Conservation (phyloP, 2,888 invertebrate genomes). For the Meganola albula region DNA sequence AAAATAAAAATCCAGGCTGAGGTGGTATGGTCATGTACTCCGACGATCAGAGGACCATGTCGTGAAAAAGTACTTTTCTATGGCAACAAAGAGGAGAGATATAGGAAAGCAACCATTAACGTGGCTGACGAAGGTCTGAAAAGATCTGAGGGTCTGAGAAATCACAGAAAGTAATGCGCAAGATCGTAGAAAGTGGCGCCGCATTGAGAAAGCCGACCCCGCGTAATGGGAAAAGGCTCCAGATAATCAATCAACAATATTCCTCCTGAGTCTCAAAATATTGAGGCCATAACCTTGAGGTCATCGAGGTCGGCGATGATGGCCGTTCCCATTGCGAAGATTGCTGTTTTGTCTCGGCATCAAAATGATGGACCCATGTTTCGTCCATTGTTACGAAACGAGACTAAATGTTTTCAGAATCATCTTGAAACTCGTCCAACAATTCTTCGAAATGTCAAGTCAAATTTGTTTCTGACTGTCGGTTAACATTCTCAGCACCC, state of each 20-base stretch:
- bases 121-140: neutral
- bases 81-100: neutral
- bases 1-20: no score
- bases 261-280: constrained; percentile 4
- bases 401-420: neutral
- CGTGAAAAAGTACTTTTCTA: neutral
- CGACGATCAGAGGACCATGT: no score
- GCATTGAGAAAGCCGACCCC: no score
- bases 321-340: constrained; percentile 1
- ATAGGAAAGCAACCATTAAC: neutral
- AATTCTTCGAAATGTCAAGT: constrained; percentile 13
- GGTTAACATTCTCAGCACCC: constrained; percentile 24
- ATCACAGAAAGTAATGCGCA: no score
- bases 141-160: no score
- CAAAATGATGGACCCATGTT: neutral
- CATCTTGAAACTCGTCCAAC: neutral
- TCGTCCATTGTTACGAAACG: neutral
- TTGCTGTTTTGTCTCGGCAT: constrained; percentile 1
- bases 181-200: no score
- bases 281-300: no score
- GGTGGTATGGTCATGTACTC: no score
- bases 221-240: no score
- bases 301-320: constrained; percentile 16
- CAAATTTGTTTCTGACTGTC: constrained; percentile 21
- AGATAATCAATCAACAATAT: neutral